Conservation (phyloP, 2,797 vertebrate genomes). For the Pelochelys cantorii region DNA sequence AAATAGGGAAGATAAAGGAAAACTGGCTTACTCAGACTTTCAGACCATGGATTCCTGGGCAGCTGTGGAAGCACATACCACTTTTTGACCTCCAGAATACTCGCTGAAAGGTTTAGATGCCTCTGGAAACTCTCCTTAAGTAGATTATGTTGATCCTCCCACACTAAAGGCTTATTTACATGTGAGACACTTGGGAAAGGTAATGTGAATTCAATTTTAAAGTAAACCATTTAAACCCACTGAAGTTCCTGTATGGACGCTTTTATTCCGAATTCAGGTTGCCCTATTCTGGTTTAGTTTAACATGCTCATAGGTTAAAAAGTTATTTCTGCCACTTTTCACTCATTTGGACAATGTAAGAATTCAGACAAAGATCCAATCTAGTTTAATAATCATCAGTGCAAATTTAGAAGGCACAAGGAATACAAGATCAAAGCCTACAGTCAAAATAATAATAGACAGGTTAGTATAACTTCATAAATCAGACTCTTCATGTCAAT, state of each 20-base stretch:
- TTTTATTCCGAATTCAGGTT: background rate
- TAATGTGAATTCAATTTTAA: background rate
- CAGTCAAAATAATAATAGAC: conserved; percentile 17
- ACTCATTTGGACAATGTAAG: too few species aligned
- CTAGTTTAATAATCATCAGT: background rate
- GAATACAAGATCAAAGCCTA: background rate
- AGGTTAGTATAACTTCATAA: background rate
- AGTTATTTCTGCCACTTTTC: background rate
- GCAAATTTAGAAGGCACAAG: too few species aligned
- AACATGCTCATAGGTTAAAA: background rate
- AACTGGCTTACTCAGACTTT: background rate
- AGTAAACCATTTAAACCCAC: background rate
- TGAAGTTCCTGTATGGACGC: background rate
- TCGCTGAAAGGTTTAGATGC: background rate
- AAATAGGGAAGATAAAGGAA: background rate
- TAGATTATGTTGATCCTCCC: background rate
- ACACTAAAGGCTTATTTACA: background rate
- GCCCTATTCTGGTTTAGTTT: background rate
- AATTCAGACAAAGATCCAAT: background rate
- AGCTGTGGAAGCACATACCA: background rate
- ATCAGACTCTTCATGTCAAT: conserved; percentile 1
- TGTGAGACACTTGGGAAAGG: background rate
- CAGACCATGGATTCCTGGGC: background rate
- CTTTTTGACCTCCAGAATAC: background rate
- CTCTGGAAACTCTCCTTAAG: conserved; percentile 1